Base-by-base conservation (phyloP, 1,140 invertebrate species). In the Hylyphantes graminicola region DNA sequence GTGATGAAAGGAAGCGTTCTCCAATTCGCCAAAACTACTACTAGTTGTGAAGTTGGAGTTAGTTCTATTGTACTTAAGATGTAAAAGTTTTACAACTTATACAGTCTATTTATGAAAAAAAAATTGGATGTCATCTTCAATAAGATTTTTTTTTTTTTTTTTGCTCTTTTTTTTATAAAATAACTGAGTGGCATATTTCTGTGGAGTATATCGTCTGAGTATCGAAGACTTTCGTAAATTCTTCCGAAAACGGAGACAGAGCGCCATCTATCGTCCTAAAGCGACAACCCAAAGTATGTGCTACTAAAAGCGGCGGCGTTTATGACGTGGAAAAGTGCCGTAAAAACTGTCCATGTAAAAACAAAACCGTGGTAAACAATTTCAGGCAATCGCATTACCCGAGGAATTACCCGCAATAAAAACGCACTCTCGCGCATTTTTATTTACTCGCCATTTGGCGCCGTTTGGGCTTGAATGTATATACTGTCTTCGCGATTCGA, bases 291-390 rank as follows among this genome's bases (percentile, higher is more conserved):
- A 73, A 65, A 81, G 79, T 73, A 79, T 70, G 65, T 9, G 13
- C 19, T 48, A 10, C 65, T 13, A 70, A 70, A 80, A 80, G 67
- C 9, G 35, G 48, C 79, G 68, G 79, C 68, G 67, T 81, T 81
- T 81, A 81, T 81, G 79, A 81, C 54, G 79, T 81, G 79, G 79
- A 81, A 70, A 78, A 81, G 68, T 73, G 68, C 68, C 67, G 68
- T 81, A 81, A 81, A 81, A 81, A 54, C 68, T 64, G 68, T 35
- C 73, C 65, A 81, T 73, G 79, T 61, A 73, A 81, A 73, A 81
- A 73, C 68, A 73, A 81, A 73, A 81, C 50, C 68, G 57, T 68
- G 68, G n/a, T 81, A 61, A 64, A 81, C 57, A 73, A 81, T 73
- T 81, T 73, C 79, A 54, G 68, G 11, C 79, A 17, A 81, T 78